Percentiles rank a stretch among this genome's conserved stretches.
phyloP scores from a whole-genome alignment of 1,140 invertebrate species.

The Drosophila equinoxialis region DNA sequence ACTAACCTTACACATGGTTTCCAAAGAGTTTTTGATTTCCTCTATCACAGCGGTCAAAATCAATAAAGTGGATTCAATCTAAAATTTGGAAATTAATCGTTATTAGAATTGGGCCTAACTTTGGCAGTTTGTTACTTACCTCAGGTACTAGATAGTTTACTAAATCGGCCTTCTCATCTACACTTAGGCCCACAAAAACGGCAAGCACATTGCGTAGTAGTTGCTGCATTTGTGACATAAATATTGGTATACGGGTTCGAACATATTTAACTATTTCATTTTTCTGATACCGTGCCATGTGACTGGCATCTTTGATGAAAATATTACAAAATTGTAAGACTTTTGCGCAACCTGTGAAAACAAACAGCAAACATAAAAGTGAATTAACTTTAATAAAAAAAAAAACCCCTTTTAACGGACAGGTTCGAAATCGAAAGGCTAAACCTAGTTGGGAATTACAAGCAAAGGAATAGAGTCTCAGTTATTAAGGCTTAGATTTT shows the following conservation, averaged over 20 bases:
- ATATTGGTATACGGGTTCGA: slow-evolving; percentile 86
- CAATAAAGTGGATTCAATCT: slow-evolving; percentile 77
- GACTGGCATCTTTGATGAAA: slow-evolving; percentile 85
- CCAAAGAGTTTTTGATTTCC: slow-evolving; percentile 80
- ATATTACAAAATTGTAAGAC: slow-evolving; percentile 86
- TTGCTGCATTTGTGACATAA: slow-evolving; percentile 86
- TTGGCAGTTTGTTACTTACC: slow-evolving; percentile 56
- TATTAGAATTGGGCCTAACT: neutral
- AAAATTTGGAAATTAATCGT: neutral
- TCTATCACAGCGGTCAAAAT: slow-evolving; percentile 78
- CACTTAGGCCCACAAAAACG: slow-evolving; percentile 85
- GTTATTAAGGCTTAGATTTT: too few relatives aligned
- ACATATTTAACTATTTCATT: slow-evolving; percentile 88
- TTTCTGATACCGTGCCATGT: slow-evolving; percentile 85
- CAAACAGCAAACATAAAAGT: neutral
- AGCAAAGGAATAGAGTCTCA: too few relatives aligned
- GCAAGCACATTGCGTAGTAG: slow-evolving; percentile 85
- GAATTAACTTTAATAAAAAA: neutral
- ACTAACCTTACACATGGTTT: slow-evolving; percentile 79
- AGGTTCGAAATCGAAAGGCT: too few relatives aligned
- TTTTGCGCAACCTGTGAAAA: slow-evolving; percentile 83
- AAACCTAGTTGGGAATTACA: too few relatives aligned
- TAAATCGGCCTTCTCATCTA: slow-evolving; percentile 85
- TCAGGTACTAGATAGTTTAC: slow-evolving; percentile 87
- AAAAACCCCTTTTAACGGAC: too few relatives aligned